phyloP scores from a whole-genome alignment of 1,140 invertebrate species.

The Cydia strobilella region DNA sequence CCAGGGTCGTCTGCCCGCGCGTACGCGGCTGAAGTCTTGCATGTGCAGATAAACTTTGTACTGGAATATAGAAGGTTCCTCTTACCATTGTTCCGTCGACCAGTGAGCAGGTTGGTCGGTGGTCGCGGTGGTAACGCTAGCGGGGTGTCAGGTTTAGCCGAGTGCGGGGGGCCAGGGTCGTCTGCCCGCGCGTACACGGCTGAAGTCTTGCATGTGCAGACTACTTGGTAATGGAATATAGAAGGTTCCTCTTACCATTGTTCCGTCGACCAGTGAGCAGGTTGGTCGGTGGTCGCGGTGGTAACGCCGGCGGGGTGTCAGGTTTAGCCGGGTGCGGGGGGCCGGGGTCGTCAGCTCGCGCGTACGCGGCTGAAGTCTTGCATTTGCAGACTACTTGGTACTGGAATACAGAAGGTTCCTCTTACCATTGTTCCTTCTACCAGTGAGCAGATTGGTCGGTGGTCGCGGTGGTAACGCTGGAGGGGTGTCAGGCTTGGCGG shows the following conservation, averaged over 20 bases:
- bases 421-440: slow-evolving; percentile 65
- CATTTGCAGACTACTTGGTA: slow-evolving; percentile 77
- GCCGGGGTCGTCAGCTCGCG: slow-evolving; percentile 66
- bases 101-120: slow-evolving; percentile 64
- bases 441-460: slow-evolving; percentile 64
- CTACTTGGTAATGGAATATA: not conserved
- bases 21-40: slow-evolving; percentile 73
- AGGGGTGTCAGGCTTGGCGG: slow-evolving; percentile 70
- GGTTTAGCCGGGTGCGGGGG: slow-evolving; percentile 63
- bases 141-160: slow-evolving; percentile 70
- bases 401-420: slow-evolving; percentile 49
- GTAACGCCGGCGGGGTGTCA: slow-evolving; percentile 72
- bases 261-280: slow-evolving; percentile 63
- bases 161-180: slow-evolving; percentile 61
- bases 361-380: slow-evolving; percentile 71
- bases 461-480: slow-evolving; percentile 74
- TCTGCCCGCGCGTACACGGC: slow-evolving; percentile 72
- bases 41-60: slow-evolving; percentile 76
- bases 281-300: slow-evolving; percentile 69
- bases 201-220: slow-evolving; percentile 44
- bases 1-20: slow-evolving; percentile 55
- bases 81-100: slow-evolving; percentile 65
- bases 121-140: slow-evolving; percentile 73
- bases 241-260: slow-evolving; percentile 52
- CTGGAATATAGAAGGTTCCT: slow-evolving; percentile 49